These are phyloP conservation scores for Gymnothorax javanicus DNA, from an alignment of 2,797 vertebrate genomes.

Conservation along the genomic window DNA sequence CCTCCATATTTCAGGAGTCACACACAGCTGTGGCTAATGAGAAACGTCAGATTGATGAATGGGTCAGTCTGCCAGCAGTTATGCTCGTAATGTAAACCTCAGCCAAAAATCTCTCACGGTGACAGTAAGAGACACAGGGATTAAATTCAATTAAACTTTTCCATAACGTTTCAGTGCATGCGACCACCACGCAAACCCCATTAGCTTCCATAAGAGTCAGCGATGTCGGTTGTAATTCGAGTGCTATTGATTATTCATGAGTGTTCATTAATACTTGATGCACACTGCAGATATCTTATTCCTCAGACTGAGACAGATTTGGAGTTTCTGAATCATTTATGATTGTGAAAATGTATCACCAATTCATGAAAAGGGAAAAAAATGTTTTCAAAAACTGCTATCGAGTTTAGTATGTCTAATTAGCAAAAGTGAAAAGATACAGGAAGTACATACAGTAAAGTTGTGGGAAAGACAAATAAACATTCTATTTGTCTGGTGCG, in stretches of 20 bases:
- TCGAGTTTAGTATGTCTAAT: conserved; percentile 14
- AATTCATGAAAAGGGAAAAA: conserved; percentile 12
- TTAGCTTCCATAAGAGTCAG: conserved; percentile 63
- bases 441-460: background rate
- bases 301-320: conserved; percentile 73
- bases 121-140: conserved; percentile 60
- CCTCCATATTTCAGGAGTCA: conserved; percentile 35
- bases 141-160: conserved; percentile 68
- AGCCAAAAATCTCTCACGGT: conserved; percentile 52
- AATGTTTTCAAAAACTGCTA: background rate
- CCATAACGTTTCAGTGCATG: conserved; percentile 64
- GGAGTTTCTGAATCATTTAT: conserved; percentile 72
- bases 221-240: conserved; percentile 67
- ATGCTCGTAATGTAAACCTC: conserved; percentile 59
- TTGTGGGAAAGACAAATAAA: background rate
- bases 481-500: background rate
- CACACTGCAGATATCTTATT: conserved; percentile 66
- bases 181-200: conserved; percentile 68
- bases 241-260: conserved; percentile 72
- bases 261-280: conserved; percentile 66
- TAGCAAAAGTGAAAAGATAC: background rate
- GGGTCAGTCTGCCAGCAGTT: conserved; percentile 57
- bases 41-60: conserved; percentile 61
- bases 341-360: conserved; percentile 63
- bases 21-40: conserved; percentile 44